Evolutionary conservation across 2,113 vertebrate species (phyloP).

Genomic region (Pungitius pungitius): DNA sequence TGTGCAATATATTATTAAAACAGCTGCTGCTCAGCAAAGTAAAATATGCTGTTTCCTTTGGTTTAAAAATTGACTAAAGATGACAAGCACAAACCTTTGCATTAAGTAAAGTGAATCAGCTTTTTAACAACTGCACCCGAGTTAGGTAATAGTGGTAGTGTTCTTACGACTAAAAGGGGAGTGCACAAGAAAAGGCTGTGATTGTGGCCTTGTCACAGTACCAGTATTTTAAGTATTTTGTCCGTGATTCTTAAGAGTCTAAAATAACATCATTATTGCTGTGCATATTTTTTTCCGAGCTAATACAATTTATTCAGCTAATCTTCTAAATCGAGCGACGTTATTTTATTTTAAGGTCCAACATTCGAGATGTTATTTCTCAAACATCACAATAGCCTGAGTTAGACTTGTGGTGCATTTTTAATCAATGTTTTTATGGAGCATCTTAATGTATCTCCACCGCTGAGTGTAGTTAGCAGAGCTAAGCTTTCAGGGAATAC

Average conservation of each 20-base stretch:
- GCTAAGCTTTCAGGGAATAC: conserved; percentile 29
- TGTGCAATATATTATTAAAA: conserved; percentile 35
- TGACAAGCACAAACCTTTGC: conserved; percentile 5
- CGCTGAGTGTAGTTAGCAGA: conserved; percentile 29
- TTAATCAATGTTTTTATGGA: conserved; percentile 47
- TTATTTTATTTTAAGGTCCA: conserved; percentile 30
- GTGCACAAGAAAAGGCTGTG: not conserved
- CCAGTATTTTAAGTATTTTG: not conserved
- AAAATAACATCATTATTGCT: conserved; percentile 1
- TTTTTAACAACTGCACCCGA: not conserved
- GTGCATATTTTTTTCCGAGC: not conserved
- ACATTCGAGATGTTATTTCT: conserved; percentile 33
- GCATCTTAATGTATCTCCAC: conserved; percentile 28
- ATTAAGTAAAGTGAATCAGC: not conserved
- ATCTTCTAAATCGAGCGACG: conserved; percentile 24
- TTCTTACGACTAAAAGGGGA: not conserved
- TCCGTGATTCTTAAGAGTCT: no score
- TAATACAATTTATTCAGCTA: conserved; percentile 22
- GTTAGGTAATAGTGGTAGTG: not conserved
- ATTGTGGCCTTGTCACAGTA: not conserved
- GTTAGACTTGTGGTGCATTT: conserved; percentile 38
- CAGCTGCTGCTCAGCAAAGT: conserved; percentile 24
- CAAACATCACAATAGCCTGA: conserved; percentile 26
- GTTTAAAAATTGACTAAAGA: conserved; percentile 5
- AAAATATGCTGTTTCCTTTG: conserved; percentile 19